These are phyloP conservation scores for Linyphia triangularis DNA, from an alignment of 2,888 invertebrate genomes.

Conservation along the genomic window DNA sequence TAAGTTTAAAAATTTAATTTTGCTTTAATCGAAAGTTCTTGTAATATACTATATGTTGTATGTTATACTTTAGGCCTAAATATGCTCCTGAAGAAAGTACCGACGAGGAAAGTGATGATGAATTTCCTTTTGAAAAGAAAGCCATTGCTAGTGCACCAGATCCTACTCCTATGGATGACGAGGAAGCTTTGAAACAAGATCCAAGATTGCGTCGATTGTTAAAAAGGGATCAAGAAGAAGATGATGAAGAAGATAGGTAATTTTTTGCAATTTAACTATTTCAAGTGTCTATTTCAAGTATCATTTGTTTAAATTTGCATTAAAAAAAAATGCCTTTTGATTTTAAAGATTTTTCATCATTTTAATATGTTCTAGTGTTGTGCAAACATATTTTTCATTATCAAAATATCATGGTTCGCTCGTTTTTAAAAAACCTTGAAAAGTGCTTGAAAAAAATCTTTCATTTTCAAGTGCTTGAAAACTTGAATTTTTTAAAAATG, in stretches of 20 bases:
- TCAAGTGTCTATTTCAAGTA: not conserved
- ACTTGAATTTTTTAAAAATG: too few relatives aligned
- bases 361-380: too few relatives aligned
- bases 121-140: constrained; percentile 80
- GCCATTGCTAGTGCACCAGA: constrained; percentile 74
- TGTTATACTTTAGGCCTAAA: constrained; percentile 85
- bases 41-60: too few relatives aligned
- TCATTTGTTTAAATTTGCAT: not conserved
- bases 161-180: constrained; percentile 59
- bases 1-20: too few relatives aligned
- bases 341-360: too few relatives aligned
- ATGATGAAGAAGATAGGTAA: constrained; percentile 81
- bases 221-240: constrained; percentile 79
- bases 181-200: constrained; percentile 85
- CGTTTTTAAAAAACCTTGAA: too few relatives aligned
- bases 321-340: too few relatives aligned
- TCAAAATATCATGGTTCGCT: too few relatives aligned
- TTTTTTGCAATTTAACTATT: not conserved
- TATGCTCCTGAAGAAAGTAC: constrained; percentile 90
- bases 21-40: too few relatives aligned
- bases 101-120: constrained; percentile 92
- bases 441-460: too few relatives aligned
- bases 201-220: constrained; percentile 88
- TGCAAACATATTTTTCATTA: too few relatives aligned
- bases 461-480: too few relatives aligned